phyloP scores from a whole-genome alignment of 1,140 invertebrate genomes.

The Brachionus plicatilis region DNA sequence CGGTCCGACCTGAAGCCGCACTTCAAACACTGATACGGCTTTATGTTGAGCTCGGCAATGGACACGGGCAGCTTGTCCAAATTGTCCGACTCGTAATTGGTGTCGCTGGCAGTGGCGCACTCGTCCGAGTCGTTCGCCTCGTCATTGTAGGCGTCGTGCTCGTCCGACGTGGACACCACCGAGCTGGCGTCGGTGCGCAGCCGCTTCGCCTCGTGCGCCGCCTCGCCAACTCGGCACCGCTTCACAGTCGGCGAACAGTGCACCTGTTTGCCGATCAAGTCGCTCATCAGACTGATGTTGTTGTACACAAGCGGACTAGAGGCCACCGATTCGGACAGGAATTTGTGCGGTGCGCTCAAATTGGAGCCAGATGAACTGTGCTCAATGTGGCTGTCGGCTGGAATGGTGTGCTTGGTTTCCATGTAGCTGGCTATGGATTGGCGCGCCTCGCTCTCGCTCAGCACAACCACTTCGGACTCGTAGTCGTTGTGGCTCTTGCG shows the following conservation, averaged over 20 bases:
- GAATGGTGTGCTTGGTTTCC: conserved; percentile 38
- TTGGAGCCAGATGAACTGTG: conserved; percentile 71
- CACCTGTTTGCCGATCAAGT: conserved; percentile 42
- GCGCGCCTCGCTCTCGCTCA: conserved; percentile 51
- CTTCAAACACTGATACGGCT: conserved; percentile 23
- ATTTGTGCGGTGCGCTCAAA: conserved; percentile 44
- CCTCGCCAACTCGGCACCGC: neutral
- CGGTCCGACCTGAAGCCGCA: conserved; percentile 26
- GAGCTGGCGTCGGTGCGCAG: neutral
- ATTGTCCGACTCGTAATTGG: neutral
- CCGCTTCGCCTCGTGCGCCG: neutral
- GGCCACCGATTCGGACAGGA: neutral
- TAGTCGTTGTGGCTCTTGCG: conserved; percentile 47
- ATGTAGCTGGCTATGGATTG: conserved; percentile 50
- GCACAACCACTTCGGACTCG: conserved; percentile 47
- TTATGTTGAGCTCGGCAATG: conserved; percentile 32
- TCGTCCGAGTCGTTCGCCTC: neutral
- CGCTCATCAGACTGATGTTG: neutral
- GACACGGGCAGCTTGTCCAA: conserved; percentile 14
- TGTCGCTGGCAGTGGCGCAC: neutral
- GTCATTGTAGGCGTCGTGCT: neutral
- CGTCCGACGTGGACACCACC: neutral
- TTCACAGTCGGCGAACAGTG: neutral
- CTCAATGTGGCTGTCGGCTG: conserved; percentile 57
- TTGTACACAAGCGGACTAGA: conserved; percentile 2